These are phyloP conservation scores for Todus mexicanus DNA, from an alignment of 2,797 vertebrate genomes.

Conservation along the genomic window DNA sequence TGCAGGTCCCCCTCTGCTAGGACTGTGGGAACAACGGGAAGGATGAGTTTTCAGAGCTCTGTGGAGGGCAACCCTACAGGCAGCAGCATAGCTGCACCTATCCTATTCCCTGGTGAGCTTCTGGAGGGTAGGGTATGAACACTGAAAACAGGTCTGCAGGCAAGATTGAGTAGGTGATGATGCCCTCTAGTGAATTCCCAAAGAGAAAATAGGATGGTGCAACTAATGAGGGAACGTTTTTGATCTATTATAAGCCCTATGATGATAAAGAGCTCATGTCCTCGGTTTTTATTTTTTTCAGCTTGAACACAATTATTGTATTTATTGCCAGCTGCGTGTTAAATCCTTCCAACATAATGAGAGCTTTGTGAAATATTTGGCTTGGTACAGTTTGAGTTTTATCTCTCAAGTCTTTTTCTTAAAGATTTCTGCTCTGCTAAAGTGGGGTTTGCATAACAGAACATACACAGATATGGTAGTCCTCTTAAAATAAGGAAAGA, in stretches of 20 bases:
- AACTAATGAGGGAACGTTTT: neutral
- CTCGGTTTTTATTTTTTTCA: neutral
- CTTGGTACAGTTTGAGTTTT: neutral
- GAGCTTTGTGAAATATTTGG: neutral
- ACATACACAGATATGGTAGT: neutral
- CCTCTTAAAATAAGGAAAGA: neutral
- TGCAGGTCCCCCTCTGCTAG: neutral
- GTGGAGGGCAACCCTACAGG: neutral
- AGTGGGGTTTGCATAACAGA: neutral
- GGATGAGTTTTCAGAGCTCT: neutral
- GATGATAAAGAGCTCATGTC: neutral
- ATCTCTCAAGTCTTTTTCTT: neutral
- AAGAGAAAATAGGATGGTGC: neutral
- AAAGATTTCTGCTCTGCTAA: neutral
- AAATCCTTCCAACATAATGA: neutral
- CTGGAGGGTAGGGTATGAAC: neutral
- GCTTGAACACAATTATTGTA: neutral
- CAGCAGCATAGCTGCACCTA: neutral
- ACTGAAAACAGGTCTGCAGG: neutral
- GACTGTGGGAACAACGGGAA: neutral
- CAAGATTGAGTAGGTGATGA: slow-evolving; percentile 1
- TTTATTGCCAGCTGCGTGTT: neutral
- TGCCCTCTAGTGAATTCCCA: slow-evolving; percentile 45
- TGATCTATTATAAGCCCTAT: neutral
- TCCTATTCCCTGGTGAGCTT: neutral